Evolutionary conservation across 2,113 vertebrate genomes (phyloP), one percentile per base, ranked within the genome.

Genomic region (Ariopsis seemanni): DNA sequence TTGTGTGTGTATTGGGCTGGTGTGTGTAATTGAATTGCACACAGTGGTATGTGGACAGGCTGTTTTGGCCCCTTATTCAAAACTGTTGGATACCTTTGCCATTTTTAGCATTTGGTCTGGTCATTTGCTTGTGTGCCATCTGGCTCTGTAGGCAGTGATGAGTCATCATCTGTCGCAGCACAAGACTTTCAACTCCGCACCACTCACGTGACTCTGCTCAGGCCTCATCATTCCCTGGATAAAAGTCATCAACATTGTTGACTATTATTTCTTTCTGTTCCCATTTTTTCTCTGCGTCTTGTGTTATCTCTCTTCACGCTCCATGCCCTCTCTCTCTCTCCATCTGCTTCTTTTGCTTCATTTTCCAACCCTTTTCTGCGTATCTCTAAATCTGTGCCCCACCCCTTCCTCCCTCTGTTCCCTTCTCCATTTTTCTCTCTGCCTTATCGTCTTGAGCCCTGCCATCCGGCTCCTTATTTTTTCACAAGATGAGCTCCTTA

Each of bases 401-500:
- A 60, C 53, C n/a, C 78, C 87, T 57, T 63, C 55, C 30, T 85
- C 81, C 65, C 87, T 71, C 48, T 72, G 18, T 84, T 79, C 74
- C 65, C 42, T 82, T 60, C 63, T 82, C 75, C 25, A 83, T 86
- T 79, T 80, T 79, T 80, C 82, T 85, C 77, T 6, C 27, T 72
- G 57, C 55, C 82, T 85, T 72, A 82, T 85, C 78, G 72, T 87
- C 88, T 86, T 83, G 82, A 89, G 82, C 53, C 72, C 67, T 85
- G 88, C 89, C 89, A 87, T 84, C 86, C 72, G 42, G 88, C 90
- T 89, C 86, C 90, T 93, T 89, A 72, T 92, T 81, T 82, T 48
- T 82, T 25, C 79, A 91, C 90, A 87, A 88, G 91, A 87, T 91
- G 89, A 91, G 90, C 91, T 91, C 89, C 85, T 85, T 90, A 85